Base-by-base conservation (phyloP, 2,888 invertebrate genomes). In the Lysandra coridon region DNA sequence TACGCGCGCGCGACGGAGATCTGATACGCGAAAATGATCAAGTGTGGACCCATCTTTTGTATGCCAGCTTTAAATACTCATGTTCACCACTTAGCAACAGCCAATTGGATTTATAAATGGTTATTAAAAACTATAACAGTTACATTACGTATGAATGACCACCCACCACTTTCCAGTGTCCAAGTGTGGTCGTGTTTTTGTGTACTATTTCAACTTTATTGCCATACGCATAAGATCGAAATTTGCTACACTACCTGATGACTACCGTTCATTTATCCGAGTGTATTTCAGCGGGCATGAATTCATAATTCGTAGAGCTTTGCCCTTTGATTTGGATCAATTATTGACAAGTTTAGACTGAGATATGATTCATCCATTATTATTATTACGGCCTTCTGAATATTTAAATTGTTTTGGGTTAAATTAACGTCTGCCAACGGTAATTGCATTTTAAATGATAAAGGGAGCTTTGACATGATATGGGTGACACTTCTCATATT, bases 141-240 rank as follows among this genome's bases (percentile, higher is more conserved):
- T 4, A 33, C 69, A 37, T 69, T 64, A 64, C 64, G 69, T 37
- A 69, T 64, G 30, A 69, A 69, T 69, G 69, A 69, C 33, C 33
- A 69, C 69, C 69, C 33, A 69, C 69, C 69, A 33, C 69, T 37
- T 69, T 69, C 33, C 69, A 69, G 14, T 14, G 33, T 12, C 33
- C 69, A 17, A 14, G 33, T 17, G 5, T 14, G 33, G 69, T 4
- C 33, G 30, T 5, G 33, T 37, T 69, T 69, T 69, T 3, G 69
- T 12, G 33, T 69, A 37, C 33, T 17, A 37, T 33, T 37, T 33
- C 1, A 1, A 69, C 33, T 30, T 69, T 37, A 69, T 69, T 69
- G 69, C 5, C 1, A 69, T 33, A 5, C 6, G 1, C 4, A 69
- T 69, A 37, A 69, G 33, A 2, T 14, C 14, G 14, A 33, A 23